Base-by-base conservation (phyloP, 2,113 vertebrate species). In the Oncorhynchus keta region DNA sequence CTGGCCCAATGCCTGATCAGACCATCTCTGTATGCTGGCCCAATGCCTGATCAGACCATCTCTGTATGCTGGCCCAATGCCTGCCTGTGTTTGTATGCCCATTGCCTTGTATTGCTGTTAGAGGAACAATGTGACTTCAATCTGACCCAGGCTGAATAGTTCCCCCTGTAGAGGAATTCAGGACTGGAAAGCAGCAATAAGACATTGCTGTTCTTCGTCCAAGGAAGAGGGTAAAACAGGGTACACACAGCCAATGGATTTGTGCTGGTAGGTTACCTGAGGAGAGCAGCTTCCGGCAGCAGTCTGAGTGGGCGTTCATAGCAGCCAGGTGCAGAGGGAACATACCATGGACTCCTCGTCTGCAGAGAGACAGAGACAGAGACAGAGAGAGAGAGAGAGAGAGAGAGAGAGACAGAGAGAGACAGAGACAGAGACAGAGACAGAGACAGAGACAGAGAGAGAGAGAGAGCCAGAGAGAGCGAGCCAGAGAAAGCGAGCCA, bases 321-420 rank as follows among this genome's bases (percentile, higher is more conserved):
- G 95, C 97, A 1, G 97, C 97, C 82, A 99, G 92, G 86, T 99
- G 97, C 62, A 99, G 92, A 51, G 97, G 97, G 80, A 99, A 97
- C 97, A 99, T 99, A 75, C 95, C 96, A 64, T 98, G 95, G 86
- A 98, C 93, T 39, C 97, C 97, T 88, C 97, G 95, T 90, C 97
- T 99, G 83, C 30, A 81, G 68, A 83, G 9, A 45, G 39, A 45
- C 30, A 81, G 68, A 83, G 9, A 3, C 8, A 45, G 9, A 39
- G 35, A 2, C 1, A 35, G 2, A 39, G 8, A 39, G 35, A 32
- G 32, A 32, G 32, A 5, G 32, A 35, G 32, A 35, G 5, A 30
- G 8, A 9, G 35, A 9, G 7, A 11, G 8, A 45, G 32, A 5
- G 5, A 35, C 5, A 2, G 35, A 39, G 35, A 87, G 4, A 87